Base-by-base conservation (phyloP, 2,888 invertebrate species). In the Latrodectus hesperus region DNA sequence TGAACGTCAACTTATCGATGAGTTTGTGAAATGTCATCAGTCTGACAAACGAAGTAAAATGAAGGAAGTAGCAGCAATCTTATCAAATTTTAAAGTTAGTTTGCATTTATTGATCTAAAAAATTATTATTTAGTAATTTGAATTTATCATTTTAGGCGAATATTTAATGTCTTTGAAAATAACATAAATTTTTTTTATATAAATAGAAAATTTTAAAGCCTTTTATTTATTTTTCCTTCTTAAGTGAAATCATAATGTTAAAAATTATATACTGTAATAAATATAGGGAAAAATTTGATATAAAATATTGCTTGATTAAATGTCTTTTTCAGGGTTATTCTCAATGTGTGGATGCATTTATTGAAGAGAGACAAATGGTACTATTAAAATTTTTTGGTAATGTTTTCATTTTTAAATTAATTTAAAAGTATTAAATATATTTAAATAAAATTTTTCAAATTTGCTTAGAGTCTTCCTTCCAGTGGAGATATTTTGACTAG, bases 301-400 rank as follows among this genome's bases (percentile, higher is more conserved):
- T 38, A 38, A 38, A 38, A 38, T 38, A 38, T 38, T 38, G 38
- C 38, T 38, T 38, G 6, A 38, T 38, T 38, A 38, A 38, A 3
- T 38, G 38, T 38, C 2, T 74, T 86, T 91, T 91, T 68, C 91
- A 93, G 93, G 97, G 98, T 1, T 99, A 99, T 92, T 96, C 97
- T 0, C 96, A 98, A 90, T 99, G 99, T 93, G 95, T 99, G 76
- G 97, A 99, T 93, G 97, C 98, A 0, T 99, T 96, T 92, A 99
- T 99, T 91, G 98, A 98, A 92, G 97, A 98, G 90, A 97, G 98
- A 92, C 98, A 99, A 94, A 95, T 96, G 95, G 96, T 96, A 93
- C 92, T 92, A 90, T 22, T 38, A 67, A 84, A 12, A 68, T 10
- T 52, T 68, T 38, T 80, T 65, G 16, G 74, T 72, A 52, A 38